These are phyloP conservation scores for Coptotermes formosanus DNA, from an alignment of 1,140 invertebrate species.

Conservation along the genomic window DNA sequence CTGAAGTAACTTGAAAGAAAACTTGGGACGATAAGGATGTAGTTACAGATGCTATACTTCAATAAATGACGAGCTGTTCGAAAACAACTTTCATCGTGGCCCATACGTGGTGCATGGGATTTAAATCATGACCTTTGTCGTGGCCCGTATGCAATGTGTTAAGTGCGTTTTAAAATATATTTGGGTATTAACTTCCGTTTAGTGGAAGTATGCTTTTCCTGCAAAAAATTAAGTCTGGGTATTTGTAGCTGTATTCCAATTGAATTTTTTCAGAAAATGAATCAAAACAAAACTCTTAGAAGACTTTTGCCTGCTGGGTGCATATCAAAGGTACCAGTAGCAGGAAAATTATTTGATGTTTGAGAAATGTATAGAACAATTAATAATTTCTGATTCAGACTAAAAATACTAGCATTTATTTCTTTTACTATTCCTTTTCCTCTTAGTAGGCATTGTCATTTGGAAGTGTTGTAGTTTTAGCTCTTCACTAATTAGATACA, in stretches of 20 bases:
- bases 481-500: not conserved
- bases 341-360: constrained; percentile 14
- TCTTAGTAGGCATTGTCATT: not conserved
- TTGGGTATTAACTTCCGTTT: no score
- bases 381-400: constrained; percentile 8
- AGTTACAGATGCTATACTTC: no score
- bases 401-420: constrained; percentile 1
- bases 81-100: no score
- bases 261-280: constrained; percentile 68
- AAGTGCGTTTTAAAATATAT: no score
- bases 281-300: constrained; percentile 64
- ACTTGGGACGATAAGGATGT: no score
- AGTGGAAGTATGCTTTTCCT: constrained; percentile 21
- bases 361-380: not conserved
- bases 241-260: constrained; percentile 30
- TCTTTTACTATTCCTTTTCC: not conserved
- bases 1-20: no score
- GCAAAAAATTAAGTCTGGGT: not conserved
- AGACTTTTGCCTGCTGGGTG: constrained; percentile 64
- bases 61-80: no score
- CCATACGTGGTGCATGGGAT: no score
- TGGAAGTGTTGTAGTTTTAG: not conserved
- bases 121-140: no score
- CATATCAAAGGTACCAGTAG: constrained; percentile 64
- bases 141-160: no score